These are phyloP conservation scores for Lates calcarifer DNA, from an alignment of 2,113 vertebrate genomes.

Conservation along the genomic window DNA sequence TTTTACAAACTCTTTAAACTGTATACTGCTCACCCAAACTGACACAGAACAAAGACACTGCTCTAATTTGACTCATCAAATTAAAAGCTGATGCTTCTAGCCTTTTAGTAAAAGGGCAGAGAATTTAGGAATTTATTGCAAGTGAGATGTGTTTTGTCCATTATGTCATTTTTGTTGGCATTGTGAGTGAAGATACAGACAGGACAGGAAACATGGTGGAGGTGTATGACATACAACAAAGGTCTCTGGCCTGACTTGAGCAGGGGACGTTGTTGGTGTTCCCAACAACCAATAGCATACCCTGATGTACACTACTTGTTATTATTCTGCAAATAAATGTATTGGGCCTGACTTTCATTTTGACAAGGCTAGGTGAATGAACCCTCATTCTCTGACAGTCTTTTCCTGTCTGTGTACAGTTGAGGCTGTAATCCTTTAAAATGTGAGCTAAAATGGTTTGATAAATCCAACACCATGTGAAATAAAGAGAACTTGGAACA, in stretches of 20 bases:
- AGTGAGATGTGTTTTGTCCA: not conserved
- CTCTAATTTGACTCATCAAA: not conserved
- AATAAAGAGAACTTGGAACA: too few species aligned
- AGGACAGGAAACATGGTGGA: not conserved
- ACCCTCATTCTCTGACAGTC: too few species aligned
- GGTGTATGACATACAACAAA: not conserved
- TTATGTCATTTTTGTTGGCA: not conserved
- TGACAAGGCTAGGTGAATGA: too few species aligned
- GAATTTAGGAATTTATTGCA: not conserved
- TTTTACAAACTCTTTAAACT: not conserved
- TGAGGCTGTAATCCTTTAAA: too few species aligned
- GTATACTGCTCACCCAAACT: not conserved
- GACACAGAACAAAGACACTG: not conserved
- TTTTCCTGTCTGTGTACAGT: too few species aligned
- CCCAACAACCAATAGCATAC: too few species aligned
- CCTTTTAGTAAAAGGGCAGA: not conserved
- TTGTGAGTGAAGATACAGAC: not conserved
- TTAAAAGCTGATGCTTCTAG: not conserved
- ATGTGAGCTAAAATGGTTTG: too few species aligned
- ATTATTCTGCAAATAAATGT: too few species aligned
- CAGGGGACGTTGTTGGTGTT: not conserved
- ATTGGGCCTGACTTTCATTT: too few species aligned
- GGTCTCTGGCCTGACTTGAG: not conserved
- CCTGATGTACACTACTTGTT: too few species aligned
- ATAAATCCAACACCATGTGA: too few species aligned